phyloP scores from a whole-genome alignment of 2,797 vertebrate genomes.

The Taeniopygia guttata region DNA sequence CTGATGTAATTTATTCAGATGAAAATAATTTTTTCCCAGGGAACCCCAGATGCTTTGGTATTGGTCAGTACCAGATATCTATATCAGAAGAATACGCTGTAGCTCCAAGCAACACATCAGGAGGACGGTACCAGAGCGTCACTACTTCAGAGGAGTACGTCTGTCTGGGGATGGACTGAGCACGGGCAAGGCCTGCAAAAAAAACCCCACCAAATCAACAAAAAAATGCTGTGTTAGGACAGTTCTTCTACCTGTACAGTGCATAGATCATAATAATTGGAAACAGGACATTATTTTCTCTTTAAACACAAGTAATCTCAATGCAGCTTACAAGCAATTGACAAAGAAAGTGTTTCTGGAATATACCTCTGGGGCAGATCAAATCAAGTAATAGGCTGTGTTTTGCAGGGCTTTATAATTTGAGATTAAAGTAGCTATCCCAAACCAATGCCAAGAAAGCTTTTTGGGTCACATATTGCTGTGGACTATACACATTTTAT shows the following conservation, averaged over 20 bases:
- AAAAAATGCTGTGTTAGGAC: not conserved
- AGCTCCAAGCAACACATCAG: slow-evolving; percentile 88
- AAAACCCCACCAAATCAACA: not conserved
- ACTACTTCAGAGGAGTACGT: slow-evolving; percentile 90
- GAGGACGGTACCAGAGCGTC: slow-evolving; percentile 88
- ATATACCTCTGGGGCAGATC: not conserved
- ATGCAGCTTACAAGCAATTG: not conserved
- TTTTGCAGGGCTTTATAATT: not conserved
- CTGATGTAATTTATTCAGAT: not conserved
- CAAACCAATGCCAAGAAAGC: not conserved
- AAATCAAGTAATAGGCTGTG: not conserved
- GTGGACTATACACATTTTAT: not conserved
- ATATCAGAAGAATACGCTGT: slow-evolving; percentile 88
- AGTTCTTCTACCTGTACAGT: not conserved
- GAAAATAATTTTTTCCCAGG: not conserved
- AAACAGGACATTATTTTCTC: not conserved
- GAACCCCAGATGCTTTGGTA: not conserved
- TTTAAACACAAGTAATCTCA: not conserved
- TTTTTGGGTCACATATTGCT: not conserved
- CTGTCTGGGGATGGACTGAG: slow-evolving; percentile 87
- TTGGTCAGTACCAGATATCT: slow-evolving; percentile 85
- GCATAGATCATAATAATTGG: not conserved
- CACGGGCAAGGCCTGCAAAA: slow-evolving; percentile 82
- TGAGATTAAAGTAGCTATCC: not conserved
- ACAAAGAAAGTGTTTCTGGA: not conserved